phyloP scores from a whole-genome alignment of 2,888 invertebrate species.

The Heterodera filipjevi region DNA sequence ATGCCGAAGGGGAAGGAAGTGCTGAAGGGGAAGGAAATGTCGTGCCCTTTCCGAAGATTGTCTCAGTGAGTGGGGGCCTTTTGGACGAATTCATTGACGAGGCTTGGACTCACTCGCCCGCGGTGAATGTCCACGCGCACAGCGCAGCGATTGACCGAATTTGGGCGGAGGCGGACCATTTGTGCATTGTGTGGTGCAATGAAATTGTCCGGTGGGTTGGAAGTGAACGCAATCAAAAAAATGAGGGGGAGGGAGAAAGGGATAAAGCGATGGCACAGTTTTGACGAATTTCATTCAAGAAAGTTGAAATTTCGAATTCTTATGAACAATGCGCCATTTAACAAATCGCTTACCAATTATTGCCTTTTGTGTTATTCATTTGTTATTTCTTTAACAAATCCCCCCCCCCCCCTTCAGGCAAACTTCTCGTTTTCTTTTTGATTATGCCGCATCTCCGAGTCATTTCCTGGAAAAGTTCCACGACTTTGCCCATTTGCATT shows the following conservation, averaged over 20 bases:
- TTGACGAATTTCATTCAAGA: conserved; percentile 11
- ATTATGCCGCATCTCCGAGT: conserved; percentile 39
- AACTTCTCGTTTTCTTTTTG: conserved; percentile 46
- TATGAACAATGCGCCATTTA: too few species aligned
- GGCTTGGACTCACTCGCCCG: conserved; percentile 35
- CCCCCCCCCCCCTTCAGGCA: conserved; percentile 38
- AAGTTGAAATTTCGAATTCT: too few species aligned
- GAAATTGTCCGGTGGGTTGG: conserved; percentile 54
- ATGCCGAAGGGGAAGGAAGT: too few species aligned
- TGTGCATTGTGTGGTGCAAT: conserved; percentile 65
- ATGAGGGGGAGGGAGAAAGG: not conserved
- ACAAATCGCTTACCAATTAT: not conserved
- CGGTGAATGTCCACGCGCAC: conserved; percentile 33
- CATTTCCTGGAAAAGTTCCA: conserved; percentile 32
- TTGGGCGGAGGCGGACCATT: conserved; percentile 61
- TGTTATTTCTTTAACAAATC: too few species aligned
- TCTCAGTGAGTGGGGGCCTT: conserved; percentile 55
- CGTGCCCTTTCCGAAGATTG: conserved; percentile 34
- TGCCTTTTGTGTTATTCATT: not conserved
- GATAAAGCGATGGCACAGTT: too few species aligned
- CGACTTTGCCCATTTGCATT: conserved; percentile 29
- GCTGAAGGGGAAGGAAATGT: too few species aligned
- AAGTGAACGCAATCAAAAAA: not conserved
- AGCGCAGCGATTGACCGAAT: conserved; percentile 50
- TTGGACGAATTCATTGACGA: conserved; percentile 51